Conservation (phyloP, 2,797 vertebrate species). For the Apogon talboti region DNA sequence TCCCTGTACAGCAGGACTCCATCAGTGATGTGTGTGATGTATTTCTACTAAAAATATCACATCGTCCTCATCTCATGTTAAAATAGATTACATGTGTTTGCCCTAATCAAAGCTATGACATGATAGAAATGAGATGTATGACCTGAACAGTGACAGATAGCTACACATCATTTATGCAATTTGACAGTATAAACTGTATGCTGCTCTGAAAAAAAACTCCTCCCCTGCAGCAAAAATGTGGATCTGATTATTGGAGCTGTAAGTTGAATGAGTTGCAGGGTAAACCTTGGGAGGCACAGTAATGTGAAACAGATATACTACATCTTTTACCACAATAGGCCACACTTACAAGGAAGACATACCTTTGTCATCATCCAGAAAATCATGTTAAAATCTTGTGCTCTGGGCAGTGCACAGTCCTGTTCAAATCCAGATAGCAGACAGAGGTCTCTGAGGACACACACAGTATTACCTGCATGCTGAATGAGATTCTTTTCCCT, state of each 20-base stretch:
- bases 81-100: conserved; percentile 8
- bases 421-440: conserved; percentile 53
- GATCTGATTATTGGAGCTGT: conserved; percentile 76
- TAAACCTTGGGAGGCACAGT: conserved; percentile 68
- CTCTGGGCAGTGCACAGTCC: conserved; percentile 56
- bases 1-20: background rate
- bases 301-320: conserved; percentile 81
- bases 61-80: background rate
- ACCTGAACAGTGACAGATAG: conserved; percentile 1
- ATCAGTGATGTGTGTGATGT: conserved; percentile 4
- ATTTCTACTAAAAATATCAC: background rate
- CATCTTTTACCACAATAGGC: conserved; percentile 63
- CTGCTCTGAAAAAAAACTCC: conserved; percentile 34
- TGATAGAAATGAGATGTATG: background rate
- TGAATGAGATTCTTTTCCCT: conserved; percentile 62
- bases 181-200: conserved; percentile 58
- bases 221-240: conserved; percentile 76
- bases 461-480: conserved; percentile 59
- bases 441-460: conserved; percentile 64
- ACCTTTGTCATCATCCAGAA: conserved; percentile 73
- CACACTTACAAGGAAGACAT: conserved; percentile 72
- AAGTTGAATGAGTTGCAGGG: conserved; percentile 59
- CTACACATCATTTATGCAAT: conserved; percentile 25
- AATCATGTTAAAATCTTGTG: conserved; percentile 67
- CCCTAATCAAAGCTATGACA: conserved; percentile 1